Evolutionary conservation across 1,140 invertebrate species (phyloP).

Genomic region (Lucilia sericata): DNA sequence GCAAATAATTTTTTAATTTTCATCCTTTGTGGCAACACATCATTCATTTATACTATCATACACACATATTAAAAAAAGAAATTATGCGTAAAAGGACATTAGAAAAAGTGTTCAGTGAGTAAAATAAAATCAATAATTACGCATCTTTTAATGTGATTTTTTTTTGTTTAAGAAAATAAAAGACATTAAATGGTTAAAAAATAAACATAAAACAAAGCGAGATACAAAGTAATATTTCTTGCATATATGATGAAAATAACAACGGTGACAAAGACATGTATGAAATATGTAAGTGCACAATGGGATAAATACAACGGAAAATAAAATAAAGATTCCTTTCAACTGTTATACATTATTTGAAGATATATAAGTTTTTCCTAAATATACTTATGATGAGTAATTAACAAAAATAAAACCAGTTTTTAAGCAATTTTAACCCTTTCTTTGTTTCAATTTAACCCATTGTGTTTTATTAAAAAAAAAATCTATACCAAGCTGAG

Average conservation of each 20-base stretch:
- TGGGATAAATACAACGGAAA: background rate
- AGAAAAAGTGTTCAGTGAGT: constrained; percentile 3
- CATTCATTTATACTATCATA: background rate
- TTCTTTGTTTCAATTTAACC: background rate
- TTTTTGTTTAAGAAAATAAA: background rate
- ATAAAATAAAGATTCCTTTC: too few species aligned
- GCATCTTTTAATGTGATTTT: background rate
- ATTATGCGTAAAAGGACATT: constrained; percentile 25
- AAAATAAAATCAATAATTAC: constrained; percentile 14
- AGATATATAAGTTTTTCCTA: too few species aligned
- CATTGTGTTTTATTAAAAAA: background rate
- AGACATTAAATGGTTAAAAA: background rate
- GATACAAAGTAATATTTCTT: background rate
- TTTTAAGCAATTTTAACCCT: too few species aligned
- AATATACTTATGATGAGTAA: too few species aligned
- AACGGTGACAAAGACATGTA: background rate
- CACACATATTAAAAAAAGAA: background rate
- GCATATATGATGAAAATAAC: background rate
- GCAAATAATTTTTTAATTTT: background rate
- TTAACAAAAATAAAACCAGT: too few species aligned
- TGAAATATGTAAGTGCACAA: background rate
- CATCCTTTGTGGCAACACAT: background rate
- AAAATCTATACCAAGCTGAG: too few species aligned
- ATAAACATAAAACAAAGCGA: background rate
- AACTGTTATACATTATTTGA: too few species aligned